Evolutionary conservation across 2,113 vertebrate genomes (phyloP).

Genomic region (Cardinalis cardinalis): DNA sequence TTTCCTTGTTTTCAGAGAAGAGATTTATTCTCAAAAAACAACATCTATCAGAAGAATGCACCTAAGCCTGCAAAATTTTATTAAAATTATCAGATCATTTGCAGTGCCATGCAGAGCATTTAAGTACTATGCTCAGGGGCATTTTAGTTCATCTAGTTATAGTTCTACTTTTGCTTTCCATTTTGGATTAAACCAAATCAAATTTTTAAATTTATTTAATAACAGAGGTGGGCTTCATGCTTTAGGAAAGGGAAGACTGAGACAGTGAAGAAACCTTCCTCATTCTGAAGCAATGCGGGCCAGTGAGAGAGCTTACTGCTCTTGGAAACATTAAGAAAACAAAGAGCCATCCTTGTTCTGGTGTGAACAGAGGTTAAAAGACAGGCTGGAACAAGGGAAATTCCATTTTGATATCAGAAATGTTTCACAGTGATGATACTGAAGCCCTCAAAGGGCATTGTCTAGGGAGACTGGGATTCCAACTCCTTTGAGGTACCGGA

Average conservation of each 20-base stretch:
- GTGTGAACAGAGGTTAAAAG: neutral
- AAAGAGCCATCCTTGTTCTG: neutral
- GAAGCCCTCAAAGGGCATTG: neutral
- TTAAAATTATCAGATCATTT: neutral
- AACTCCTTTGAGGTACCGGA: neutral
- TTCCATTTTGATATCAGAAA: neutral
- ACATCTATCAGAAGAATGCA: neutral
- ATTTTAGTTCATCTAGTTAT: neutral
- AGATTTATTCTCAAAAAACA: neutral
- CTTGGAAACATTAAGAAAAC: neutral
- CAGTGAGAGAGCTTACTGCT: neutral
- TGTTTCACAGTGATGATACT: neutral
- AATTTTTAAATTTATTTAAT: neutral
- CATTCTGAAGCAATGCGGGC: neutral
- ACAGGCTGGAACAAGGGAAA: neutral
- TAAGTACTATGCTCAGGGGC: neutral
- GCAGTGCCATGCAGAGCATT: neutral
- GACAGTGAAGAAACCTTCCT: neutral
- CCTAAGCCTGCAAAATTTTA: neutral
- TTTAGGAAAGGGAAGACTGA: neutral
- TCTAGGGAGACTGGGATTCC: neutral
- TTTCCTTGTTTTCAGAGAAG: neutral
- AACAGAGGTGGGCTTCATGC: accelerated
- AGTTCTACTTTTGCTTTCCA: neutral
- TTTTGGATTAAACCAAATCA: neutral